phyloP scores from a whole-genome alignment of 2,113 vertebrate genomes.

The Colistium nudipinnis region DNA sequence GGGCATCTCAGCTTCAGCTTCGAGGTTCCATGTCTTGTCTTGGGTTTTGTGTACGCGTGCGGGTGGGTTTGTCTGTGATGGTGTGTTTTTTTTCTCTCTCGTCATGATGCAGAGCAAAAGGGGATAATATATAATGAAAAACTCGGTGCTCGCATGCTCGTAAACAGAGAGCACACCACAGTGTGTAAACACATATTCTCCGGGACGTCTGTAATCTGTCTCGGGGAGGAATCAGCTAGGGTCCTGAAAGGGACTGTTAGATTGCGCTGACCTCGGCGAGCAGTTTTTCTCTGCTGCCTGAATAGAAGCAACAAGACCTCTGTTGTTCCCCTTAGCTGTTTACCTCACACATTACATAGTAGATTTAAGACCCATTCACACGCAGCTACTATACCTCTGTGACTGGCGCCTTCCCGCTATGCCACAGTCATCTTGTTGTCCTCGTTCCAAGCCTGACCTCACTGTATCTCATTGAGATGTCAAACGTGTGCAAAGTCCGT shows the following conservation, averaged over 20 bases:
- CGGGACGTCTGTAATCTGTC: constrained; percentile 8
- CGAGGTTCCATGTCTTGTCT: not conserved
- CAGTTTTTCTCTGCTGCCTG: not conserved
- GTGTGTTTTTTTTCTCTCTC: not conserved
- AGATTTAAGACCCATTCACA: constrained; percentile 25
- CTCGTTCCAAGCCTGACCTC: constrained; percentile 19
- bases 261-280: constrained; percentile 21
- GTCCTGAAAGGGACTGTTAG: constrained; percentile 12
- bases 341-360: constrained; percentile 32
- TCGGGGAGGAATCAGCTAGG: constrained; percentile 15
- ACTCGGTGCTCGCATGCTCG: not conserved
- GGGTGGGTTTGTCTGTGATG: no score
- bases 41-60: not conserved
- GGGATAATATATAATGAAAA: not conserved
- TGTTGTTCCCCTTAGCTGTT: constrained; percentile 36
- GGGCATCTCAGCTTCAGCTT: not conserved
- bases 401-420: constrained; percentile 7
- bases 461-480: constrained; percentile 22
- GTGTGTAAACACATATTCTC: constrained; percentile 12
- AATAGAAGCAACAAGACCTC: constrained; percentile 36
- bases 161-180: not conserved
- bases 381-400: constrained; percentile 25
- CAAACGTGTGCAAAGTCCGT: constrained; percentile 5
- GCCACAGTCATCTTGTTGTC: constrained; percentile 18
- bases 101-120: not conserved